These are phyloP conservation scores for Tipula lateralis DNA, from an alignment of 2,888 invertebrate genomes.

Conservation along the genomic window DNA sequence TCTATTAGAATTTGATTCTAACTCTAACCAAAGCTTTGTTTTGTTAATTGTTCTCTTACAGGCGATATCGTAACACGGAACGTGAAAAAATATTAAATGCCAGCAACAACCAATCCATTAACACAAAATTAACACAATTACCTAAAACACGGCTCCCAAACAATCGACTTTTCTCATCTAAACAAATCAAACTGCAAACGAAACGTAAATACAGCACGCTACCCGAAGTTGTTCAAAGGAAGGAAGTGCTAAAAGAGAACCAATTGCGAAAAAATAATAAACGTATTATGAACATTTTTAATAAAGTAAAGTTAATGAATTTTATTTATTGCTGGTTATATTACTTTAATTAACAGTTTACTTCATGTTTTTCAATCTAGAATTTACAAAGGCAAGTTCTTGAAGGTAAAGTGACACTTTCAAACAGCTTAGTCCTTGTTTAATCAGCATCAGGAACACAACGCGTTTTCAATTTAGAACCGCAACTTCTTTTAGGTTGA, in stretches of 20 bases:
- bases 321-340: background rate
- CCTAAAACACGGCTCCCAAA: slow-evolving; percentile 37
- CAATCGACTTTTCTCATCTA: slow-evolving; percentile 52
- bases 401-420: slow-evolving; percentile 43
- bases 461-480: background rate
- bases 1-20: too few relatives aligned
- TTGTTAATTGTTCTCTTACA: background rate
- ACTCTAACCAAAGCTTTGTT: too few relatives aligned
- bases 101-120: background rate
- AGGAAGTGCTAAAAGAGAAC: slow-evolving; percentile 56
- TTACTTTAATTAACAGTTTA: slow-evolving; percentile 20
- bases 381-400: slow-evolving; percentile 46
- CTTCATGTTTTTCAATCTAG: slow-evolving; percentile 36
- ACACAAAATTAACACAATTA: background rate
- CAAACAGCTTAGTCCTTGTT: slow-evolving; percentile 41
- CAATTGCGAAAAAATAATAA: slow-evolving; percentile 63
- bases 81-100: slow-evolving; percentile 3
- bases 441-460: slow-evolving; percentile 35
- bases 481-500: background rate
- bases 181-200: slow-evolving; percentile 58
- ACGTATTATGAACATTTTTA: slow-evolving; percentile 70
- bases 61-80: background rate
- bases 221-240: slow-evolving; percentile 66
- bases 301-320: slow-evolving; percentile 53
- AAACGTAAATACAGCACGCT: slow-evolving; percentile 62